A percentile compares a stretch with the other conserved stretches of the same genome.
These are phyloP conservation scores for Peribatodes rhomboidaria DNA, from an alignment of 2,888 invertebrate species.

Conservation along the genomic window DNA sequence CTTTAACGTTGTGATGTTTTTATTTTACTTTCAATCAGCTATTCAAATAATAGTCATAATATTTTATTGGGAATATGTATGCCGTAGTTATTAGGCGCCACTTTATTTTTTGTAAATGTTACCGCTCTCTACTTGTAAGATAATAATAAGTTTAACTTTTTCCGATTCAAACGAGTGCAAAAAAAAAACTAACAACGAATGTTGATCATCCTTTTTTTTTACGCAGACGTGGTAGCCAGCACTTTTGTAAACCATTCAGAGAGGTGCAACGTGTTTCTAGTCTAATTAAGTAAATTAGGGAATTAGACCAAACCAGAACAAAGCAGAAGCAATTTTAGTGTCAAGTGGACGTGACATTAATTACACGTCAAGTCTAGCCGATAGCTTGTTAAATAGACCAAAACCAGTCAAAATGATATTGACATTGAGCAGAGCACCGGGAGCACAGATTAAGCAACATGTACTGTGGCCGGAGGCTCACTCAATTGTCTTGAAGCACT, in stretches of 20 bases:
- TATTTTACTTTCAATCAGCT: constrained; percentile 20
- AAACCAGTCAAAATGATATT: constrained; percentile 28
- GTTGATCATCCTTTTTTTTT: no score
- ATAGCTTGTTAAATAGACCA: constrained; percentile 23
- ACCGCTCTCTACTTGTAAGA: background rate
- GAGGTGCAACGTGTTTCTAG: no score
- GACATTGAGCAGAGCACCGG: constrained; percentile 30
- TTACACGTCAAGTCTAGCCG: constrained; percentile 12
- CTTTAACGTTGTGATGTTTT: constrained; percentile 12
- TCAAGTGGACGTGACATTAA: constrained; percentile 10
- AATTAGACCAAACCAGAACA: constrained; percentile 9
- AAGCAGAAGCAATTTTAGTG: constrained; percentile 22
- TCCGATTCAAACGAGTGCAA: no score
- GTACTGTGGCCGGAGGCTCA: background rate
- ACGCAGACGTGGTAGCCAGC: no score
- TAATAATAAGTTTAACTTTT: background rate
- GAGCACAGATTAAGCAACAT: background rate
- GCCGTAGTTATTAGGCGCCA: background rate
- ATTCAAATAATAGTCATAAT: background rate
- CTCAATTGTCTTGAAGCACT: constrained; percentile 23
- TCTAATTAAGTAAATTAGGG: background rate
- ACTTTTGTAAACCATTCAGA: no score
- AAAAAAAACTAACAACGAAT: no score
- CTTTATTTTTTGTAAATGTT: background rate
- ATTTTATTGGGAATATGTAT: background rate